Evolutionary conservation across 1,140 invertebrate species (phyloP).

Genomic region (Mactra quadrangularis): DNA sequence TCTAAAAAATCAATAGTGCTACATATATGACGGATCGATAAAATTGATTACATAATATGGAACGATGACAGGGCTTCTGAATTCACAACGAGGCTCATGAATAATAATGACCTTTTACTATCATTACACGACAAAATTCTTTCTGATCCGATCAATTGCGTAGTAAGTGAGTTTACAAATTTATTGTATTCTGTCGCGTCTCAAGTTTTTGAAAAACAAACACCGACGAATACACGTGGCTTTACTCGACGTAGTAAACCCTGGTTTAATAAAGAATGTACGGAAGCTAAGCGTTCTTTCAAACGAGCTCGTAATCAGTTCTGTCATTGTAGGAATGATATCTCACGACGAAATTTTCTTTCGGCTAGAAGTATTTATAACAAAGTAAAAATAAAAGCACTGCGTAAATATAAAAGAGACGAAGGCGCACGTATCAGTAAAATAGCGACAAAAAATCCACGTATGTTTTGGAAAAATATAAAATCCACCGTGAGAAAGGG

Average conservation of each 20-base stretch:
- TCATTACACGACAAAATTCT: background rate
- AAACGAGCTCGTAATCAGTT: background rate
- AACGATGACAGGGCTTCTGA: background rate
- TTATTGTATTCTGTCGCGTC: background rate
- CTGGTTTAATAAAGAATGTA: slow-evolving; percentile 9
- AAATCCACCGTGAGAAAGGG: background rate
- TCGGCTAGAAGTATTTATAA: background rate
- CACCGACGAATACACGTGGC: background rate
- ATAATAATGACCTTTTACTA: background rate
- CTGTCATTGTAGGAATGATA: background rate
- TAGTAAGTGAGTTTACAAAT: background rate
- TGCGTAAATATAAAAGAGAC: background rate
- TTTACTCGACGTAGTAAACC: background rate
- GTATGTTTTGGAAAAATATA: background rate
- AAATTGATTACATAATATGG: background rate
- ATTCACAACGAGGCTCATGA: background rate
- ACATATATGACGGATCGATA: too few relatives aligned
- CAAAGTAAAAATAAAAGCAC: background rate
- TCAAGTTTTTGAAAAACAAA: too few relatives aligned
- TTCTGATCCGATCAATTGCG: background rate
- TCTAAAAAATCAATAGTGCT: too few relatives aligned
- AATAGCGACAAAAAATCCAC: background rate
- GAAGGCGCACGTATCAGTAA: background rate
- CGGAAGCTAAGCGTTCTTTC: background rate
- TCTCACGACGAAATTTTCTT: background rate